Conservation (phyloP, 53 echinoderm and acorn worm species). For the Antedon mediterranea region DNA sequence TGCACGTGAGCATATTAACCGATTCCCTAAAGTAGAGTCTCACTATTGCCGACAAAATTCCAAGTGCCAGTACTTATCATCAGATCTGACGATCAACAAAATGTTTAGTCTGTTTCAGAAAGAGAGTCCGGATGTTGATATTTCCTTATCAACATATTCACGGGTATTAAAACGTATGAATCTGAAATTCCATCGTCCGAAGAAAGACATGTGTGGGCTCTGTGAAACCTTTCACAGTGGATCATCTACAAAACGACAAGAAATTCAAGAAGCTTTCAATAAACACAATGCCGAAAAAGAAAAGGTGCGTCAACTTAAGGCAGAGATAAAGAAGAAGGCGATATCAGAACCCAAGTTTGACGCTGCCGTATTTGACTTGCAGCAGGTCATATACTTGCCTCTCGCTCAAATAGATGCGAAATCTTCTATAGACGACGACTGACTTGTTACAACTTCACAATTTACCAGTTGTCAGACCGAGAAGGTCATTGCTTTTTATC, state of each 20-base stretch:
- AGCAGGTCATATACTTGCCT: too few species aligned
- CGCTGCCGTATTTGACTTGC: too few species aligned
- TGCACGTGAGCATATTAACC: neutral
- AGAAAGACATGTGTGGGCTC: conserved; percentile 33
- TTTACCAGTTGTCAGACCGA: conserved; percentile 9
- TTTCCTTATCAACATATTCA: too few species aligned
- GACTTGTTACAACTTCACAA: conserved; percentile 26
- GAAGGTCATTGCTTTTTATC: conserved; percentile 14
- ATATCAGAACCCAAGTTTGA: conserved; percentile 7
- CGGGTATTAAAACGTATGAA: conserved; percentile 27
- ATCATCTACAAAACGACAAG: conserved; percentile 9
- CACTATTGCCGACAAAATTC: neutral
- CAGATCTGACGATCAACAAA: conserved; percentile 4
- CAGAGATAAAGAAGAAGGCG: conserved; percentile 15
- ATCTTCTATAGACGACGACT: conserved; percentile 24
- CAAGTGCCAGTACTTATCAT: neutral
- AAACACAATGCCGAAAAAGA: conserved; percentile 25
- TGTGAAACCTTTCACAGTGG: conserved; percentile 32
- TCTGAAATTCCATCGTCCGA: conserved; percentile 32
- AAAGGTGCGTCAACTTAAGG: conserved; percentile 18
- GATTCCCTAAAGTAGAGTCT: conserved; percentile 6
- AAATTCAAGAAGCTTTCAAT: conserved; percentile 3
- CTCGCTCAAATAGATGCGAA: too few species aligned
- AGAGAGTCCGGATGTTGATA: too few species aligned
- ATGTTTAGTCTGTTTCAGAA: too few species aligned